These are phyloP conservation scores for Astyanax mexicanus DNA, from an alignment of 2,797 vertebrate species.

Conservation along the genomic window DNA sequence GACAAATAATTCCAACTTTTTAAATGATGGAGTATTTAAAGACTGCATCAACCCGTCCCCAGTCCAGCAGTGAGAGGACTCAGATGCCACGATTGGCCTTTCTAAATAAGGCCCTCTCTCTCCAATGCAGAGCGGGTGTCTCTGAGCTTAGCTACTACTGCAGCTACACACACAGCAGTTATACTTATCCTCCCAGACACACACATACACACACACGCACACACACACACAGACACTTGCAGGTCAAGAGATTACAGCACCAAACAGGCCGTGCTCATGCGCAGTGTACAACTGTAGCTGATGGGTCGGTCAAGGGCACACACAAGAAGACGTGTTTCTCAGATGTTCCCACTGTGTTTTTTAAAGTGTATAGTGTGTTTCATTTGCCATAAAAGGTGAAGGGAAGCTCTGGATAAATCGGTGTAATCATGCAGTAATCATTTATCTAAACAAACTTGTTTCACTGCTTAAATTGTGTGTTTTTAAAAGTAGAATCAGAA, in stretches of 20 bases:
- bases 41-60: not conserved
- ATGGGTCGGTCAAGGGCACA: not conserved
- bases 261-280: slow-evolving; percentile 5
- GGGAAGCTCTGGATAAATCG: not conserved
- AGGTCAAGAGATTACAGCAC: slow-evolving; percentile 2
- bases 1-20: not conserved
- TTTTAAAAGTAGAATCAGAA: slow-evolving; percentile 4
- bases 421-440: too few species aligned
- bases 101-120: slow-evolving; percentile 70
- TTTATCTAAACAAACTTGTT: slow-evolving; percentile 17
- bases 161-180: slow-evolving; percentile 21
- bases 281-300: not conserved
- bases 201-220: too few species aligned
- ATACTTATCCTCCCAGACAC: slow-evolving; percentile 17
- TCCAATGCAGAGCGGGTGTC: slow-evolving; percentile 2
- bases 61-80: slow-evolving; percentile 49
- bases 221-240: not conserved
- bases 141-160: slow-evolving; percentile 14
- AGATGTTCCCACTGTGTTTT: too few species aligned
- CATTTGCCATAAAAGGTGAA: not conserved
- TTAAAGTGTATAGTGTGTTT: not conserved
- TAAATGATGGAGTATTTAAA: not conserved
- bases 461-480: slow-evolving; percentile 6
- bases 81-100: slow-evolving; percentile 66
- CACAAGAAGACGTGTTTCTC: not conserved